phyloP scores from a whole-genome alignment of 2,113 vertebrate genomes.

The Budorcas taxicolor region DNA sequence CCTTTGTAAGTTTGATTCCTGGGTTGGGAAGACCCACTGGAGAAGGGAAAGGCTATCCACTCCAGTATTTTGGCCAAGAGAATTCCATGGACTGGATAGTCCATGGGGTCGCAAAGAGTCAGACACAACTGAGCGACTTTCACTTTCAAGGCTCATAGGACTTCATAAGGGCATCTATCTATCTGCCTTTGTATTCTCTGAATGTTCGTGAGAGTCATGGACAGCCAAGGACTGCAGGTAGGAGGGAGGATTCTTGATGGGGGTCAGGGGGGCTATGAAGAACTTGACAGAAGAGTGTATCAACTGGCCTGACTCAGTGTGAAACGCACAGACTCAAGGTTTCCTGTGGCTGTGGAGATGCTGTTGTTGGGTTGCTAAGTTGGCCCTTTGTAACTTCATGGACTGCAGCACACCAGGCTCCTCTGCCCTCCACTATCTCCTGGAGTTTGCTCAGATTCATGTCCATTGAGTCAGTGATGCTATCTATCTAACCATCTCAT shows the following conservation, averaged over 20 bases:
- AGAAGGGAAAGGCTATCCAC: neutral
- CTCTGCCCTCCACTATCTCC: neutral
- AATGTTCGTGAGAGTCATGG: neutral
- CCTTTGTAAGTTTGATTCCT: neutral
- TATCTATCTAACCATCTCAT: neutral
- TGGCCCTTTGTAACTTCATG: neutral
- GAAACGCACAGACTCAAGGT: neutral
- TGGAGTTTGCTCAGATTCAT: neutral
- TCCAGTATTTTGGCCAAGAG: neutral
- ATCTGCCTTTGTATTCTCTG: neutral
- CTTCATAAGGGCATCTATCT: neutral
- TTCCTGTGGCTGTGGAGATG: neutral
- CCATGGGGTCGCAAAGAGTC: neutral
- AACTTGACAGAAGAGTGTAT: neutral
- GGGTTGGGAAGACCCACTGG: neutral
- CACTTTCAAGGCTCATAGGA: neutral
- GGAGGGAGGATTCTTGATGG: neutral
- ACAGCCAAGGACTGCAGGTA: conserved; percentile 12
- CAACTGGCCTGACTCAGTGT: neutral
- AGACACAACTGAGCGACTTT: neutral
- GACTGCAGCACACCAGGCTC: neutral
- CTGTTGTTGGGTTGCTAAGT: neutral
- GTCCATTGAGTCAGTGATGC: neutral
- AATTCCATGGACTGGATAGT: neutral
- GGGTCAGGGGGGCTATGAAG: neutral